Conservation (phyloP, 2,888 invertebrate genomes). For the Nomada fucata region DNA sequence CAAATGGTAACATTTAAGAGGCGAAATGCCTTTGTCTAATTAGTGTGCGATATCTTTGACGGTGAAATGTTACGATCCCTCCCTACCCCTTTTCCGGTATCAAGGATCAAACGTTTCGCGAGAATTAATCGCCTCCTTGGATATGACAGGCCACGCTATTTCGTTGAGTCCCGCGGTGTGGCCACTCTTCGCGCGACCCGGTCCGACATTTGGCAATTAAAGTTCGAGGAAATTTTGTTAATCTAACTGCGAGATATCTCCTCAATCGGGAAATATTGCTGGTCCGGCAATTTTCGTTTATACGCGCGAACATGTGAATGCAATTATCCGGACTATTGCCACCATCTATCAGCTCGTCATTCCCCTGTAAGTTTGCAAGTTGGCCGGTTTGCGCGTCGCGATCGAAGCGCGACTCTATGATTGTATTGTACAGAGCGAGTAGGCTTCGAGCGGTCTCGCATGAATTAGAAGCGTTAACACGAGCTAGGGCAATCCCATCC, state of each 20-base stretch:
- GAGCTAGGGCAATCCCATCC: constrained; percentile 66
- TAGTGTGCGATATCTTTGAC: constrained; percentile 61
- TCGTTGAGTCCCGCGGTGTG: constrained; percentile 40
- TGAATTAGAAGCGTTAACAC: constrained; percentile 76
- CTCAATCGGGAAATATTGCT: not conserved
- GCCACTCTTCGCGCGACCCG: not conserved
- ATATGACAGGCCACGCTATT: constrained; percentile 47
- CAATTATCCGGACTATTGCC: too few relatives aligned
- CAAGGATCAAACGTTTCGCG: constrained; percentile 61
- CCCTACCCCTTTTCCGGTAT: constrained; percentile 22
- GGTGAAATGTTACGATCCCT: constrained; percentile 40
- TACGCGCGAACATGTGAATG: too few relatives aligned
- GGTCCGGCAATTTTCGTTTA: not conserved
- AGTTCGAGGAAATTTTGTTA: constrained; percentile 1
- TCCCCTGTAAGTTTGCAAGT: constrained; percentile 1
- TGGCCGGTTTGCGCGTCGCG: constrained; percentile 60
- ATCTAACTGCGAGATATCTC: constrained; percentile 21
- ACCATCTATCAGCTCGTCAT: too few relatives aligned
- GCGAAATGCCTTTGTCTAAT: constrained; percentile 70
- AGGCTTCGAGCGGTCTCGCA: constrained; percentile 66
- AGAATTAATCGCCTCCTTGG: constrained; percentile 61
- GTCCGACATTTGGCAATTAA: constrained; percentile 11
- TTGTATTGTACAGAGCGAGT: constrained; percentile 40
- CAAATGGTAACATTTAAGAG: constrained; percentile 59
- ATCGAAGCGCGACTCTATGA: constrained; percentile 51